Evolutionary conservation across 2,888 invertebrate genomes (phyloP).

Genomic region (Cremastobaeus sp.): DNA sequence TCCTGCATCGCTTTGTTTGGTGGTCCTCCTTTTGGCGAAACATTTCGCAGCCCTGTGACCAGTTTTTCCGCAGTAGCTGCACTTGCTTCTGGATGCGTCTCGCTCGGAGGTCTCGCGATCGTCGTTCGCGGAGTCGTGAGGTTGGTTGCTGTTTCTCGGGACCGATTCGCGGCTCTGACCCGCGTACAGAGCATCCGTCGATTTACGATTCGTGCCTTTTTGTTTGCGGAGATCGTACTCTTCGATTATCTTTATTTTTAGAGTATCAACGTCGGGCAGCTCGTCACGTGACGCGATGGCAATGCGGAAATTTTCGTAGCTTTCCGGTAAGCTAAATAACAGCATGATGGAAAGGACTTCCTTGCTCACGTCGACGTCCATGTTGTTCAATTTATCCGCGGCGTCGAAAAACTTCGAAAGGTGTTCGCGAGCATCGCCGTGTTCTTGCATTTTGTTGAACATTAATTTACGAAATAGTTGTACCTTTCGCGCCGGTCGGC

Average conservation of each 20-base stretch:
- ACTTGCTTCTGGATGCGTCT: too few species aligned
- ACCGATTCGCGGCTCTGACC: too few species aligned
- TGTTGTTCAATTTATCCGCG: not conserved
- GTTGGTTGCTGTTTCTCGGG: too few species aligned
- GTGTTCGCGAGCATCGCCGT: not conserved
- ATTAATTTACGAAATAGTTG: not conserved
- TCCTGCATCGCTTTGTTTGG: too few species aligned
- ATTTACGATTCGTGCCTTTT: too few species aligned
- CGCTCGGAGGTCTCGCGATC: too few species aligned
- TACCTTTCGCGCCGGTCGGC: not conserved
- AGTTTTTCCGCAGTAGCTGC: too few species aligned
- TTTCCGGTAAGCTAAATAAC: not conserved
- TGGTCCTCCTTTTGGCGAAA: too few species aligned
- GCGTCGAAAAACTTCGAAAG: not conserved
- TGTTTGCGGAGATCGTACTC: not conserved
- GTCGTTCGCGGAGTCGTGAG: too few species aligned
- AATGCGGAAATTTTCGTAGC: constrained; percentile 1
- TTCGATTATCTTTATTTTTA: constrained; percentile 1
- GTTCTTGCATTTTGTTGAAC: not conserved
- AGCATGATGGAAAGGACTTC: not conserved
- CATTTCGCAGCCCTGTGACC: too few species aligned
- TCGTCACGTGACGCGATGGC: not conserved
- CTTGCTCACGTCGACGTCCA: not conserved
- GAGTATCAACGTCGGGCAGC: not conserved
- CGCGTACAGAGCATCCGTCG: too few species aligned